phyloP scores from a whole-genome alignment of 2,797 vertebrate genomes.

The Tolypeutes matacus region DNA sequence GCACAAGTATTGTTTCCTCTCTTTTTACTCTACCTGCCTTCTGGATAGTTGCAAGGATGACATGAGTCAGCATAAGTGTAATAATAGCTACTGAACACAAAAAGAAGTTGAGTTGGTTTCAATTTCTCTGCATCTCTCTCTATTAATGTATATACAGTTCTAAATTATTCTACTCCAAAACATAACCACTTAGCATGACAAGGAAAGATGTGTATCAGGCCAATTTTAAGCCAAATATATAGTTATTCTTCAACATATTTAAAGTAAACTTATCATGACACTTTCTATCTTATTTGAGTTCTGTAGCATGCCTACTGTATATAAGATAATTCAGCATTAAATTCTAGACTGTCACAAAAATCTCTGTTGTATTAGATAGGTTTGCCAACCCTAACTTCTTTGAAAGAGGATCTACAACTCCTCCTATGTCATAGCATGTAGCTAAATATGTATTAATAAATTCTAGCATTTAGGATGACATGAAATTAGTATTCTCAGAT shows the following conservation, averaged over 20 bases:
- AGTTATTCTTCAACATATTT: background rate
- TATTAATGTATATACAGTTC: background rate
- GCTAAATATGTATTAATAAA: too few relatives aligned
- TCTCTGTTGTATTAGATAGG: too few relatives aligned
- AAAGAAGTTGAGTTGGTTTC: background rate
- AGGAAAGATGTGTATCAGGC: background rate
- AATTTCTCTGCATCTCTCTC: background rate
- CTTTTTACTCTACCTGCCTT: background rate
- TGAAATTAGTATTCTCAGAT: too few relatives aligned
- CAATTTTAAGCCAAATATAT: background rate
- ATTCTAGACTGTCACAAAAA: too few relatives aligned
- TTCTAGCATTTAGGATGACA: too few relatives aligned
- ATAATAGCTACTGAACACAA: background rate
- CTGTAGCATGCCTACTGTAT: background rate
- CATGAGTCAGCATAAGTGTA: background rate
- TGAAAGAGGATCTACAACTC: too few relatives aligned
- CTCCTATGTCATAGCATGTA: too few relatives aligned
- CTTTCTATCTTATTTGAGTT: background rate
- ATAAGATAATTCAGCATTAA: too few relatives aligned
- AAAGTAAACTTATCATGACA: background rate
- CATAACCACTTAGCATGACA: background rate
- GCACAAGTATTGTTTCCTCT: background rate
- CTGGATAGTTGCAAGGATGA: background rate
- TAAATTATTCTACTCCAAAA: background rate
- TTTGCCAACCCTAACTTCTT: too few relatives aligned